Evolutionary conservation across 2,113 vertebrate species (phyloP).

Genomic region (Hypomesus transpacificus): DNA sequence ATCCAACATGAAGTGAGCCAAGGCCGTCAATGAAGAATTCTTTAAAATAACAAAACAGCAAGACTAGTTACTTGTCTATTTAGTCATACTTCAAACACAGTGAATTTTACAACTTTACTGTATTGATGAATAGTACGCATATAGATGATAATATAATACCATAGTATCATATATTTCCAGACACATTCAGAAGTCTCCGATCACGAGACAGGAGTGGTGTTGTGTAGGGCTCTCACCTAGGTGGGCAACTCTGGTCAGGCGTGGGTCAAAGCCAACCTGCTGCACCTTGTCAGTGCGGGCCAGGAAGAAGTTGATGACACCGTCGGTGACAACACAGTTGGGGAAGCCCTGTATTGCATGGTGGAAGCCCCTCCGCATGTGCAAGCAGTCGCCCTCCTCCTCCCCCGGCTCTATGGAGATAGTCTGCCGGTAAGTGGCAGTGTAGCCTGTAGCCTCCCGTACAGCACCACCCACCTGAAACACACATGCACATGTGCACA

Average conservation of each 20-base stretch:
- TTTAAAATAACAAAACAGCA: slow-evolving; percentile 42
- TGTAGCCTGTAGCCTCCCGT: slow-evolving; percentile 82
- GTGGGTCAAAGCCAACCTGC: slow-evolving; percentile 88
- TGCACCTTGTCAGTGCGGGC: slow-evolving; percentile 84
- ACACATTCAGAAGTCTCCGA: neutral
- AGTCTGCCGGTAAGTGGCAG: slow-evolving; percentile 82
- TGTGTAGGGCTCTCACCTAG: slow-evolving; percentile 71
- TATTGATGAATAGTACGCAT: neutral
- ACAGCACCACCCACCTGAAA: slow-evolving; percentile 86
- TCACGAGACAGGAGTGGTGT: neutral
- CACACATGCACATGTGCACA: slow-evolving; percentile 30
- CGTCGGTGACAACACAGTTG: slow-evolving; percentile 84
- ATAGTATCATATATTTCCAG: too few species aligned
- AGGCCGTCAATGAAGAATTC: slow-evolving; percentile 94
- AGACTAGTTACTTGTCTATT: neutral
- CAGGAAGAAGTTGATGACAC: slow-evolving; percentile 91
- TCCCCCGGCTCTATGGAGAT: slow-evolving; percentile 78
- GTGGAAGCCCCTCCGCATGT: slow-evolving; percentile 78
- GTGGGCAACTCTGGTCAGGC: slow-evolving; percentile 79
- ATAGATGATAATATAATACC: neutral
- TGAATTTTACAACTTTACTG: too few species aligned
- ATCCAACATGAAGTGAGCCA: slow-evolving; percentile 86
- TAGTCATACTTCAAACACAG: too few species aligned
- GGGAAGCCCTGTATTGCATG: slow-evolving; percentile 83
- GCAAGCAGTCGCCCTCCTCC: slow-evolving; percentile 82